Conservation (phyloP, 2,888 invertebrate species). For the Platypus cylindrus region DNA sequence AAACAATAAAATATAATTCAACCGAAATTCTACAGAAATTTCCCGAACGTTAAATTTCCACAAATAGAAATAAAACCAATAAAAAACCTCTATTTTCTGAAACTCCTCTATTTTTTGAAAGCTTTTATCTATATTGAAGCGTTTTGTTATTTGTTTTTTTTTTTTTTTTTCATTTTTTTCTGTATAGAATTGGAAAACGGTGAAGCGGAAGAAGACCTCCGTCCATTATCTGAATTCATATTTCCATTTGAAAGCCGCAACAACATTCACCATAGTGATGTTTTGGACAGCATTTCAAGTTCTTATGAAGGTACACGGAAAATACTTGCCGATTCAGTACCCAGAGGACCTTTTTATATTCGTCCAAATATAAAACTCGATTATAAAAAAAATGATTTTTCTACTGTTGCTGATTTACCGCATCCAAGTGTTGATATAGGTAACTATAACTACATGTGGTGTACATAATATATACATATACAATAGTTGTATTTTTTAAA, state of each 20-base stretch:
- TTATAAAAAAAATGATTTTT: constrained; percentile 21
- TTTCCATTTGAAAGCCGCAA: constrained; percentile 26
- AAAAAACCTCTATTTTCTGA: too few species aligned
- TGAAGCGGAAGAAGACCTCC: constrained; percentile 12
- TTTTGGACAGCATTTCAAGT: constrained; percentile 35
- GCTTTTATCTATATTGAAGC: constrained; percentile 14
- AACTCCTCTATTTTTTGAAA: constrained; percentile 1
- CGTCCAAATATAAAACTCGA: constrained; percentile 32
- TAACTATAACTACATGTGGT: too few species aligned
- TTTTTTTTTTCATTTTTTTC: constrained; percentile 1
- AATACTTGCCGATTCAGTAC: constrained; percentile 37
- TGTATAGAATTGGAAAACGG: constrained; percentile 10
- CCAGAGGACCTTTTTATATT: constrained; percentile 35
- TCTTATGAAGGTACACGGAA: constrained; percentile 37
- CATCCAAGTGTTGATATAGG: constrained; percentile 38
- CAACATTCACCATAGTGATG: constrained; percentile 30
- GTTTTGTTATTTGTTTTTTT: too few species aligned
- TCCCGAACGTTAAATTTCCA: neutral
- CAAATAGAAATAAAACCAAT: too few species aligned
- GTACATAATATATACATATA: too few species aligned
- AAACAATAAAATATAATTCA: constrained; percentile 3
- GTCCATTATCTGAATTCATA: constrained; percentile 20
- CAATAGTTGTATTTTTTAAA: too few species aligned
- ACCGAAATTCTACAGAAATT: neutral
- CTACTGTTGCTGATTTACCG: constrained; percentile 31